phyloP scores from a whole-genome alignment of 2,797 vertebrate species.

The Diplodus sargus region DNA sequence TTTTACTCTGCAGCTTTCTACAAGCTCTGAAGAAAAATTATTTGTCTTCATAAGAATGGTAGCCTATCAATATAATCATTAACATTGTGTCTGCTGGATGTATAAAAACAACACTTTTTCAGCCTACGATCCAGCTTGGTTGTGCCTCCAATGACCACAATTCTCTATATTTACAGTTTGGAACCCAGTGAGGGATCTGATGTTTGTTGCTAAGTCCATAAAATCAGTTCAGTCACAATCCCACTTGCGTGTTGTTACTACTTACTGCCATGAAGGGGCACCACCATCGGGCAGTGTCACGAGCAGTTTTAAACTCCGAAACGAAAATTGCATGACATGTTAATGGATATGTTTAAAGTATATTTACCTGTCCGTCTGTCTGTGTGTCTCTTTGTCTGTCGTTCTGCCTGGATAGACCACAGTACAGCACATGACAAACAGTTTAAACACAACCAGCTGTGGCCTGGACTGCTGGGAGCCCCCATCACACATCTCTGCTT shows the following conservation, averaged over 20 bases:
- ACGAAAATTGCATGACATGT: slow-evolving; percentile 38
- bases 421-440: slow-evolving; percentile 69
- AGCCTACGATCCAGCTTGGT: not conserved
- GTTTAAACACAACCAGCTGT: slow-evolving; percentile 80
- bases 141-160: not conserved
- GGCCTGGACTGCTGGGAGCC: slow-evolving; percentile 34
- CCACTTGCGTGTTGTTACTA: not conserved
- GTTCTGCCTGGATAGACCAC: slow-evolving; percentile 22
- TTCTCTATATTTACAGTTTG: not conserved
- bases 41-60: too few relatives aligned
- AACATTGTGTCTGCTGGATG: too few relatives aligned
- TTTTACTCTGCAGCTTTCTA: too few relatives aligned
- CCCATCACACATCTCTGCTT: slow-evolving; percentile 31
- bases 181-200: not conserved
- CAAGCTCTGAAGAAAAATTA: too few relatives aligned
- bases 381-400: slow-evolving; percentile 43
- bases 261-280: slow-evolving; percentile 28
- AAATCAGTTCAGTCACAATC: slow-evolving; percentile 8
- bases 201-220: not conserved
- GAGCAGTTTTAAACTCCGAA: slow-evolving; percentile 2
- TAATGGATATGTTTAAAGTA: slow-evolving; percentile 57
- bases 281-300: not conserved
- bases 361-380: slow-evolving; percentile 61
- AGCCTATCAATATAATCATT: too few relatives aligned
- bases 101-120: too few relatives aligned